Base-by-base conservation (phyloP, 2,113 vertebrate genomes). In the Morone chrysops region DNA sequence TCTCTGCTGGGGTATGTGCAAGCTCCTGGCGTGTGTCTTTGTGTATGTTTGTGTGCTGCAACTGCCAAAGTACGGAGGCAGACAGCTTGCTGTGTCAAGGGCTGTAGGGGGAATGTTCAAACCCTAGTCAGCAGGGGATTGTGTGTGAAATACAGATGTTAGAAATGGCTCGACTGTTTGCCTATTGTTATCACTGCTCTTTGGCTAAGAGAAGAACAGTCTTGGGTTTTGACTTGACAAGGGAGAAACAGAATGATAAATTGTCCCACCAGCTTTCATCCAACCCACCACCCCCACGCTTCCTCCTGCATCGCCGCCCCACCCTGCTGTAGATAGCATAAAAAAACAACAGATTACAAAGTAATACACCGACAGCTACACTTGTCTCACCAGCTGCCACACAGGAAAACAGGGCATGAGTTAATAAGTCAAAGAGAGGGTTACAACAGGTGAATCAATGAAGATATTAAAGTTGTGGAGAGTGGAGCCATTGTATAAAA, bases 211-310 rank as follows among this genome's bases (percentile, higher is more conserved):
- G 83, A 75, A 77, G 82, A 90, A 78, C 81, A 87, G 84, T 80
- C 84, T 80, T 61, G 73, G 82, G 77, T 84, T 90, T 87, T 91
- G 86, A 88, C 87, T 90, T 92, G 93, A 94, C 87, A 92, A 85
- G 85, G 85, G 90, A 90, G 84, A 90, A 92, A 87, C 84, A 78
- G 86, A 92, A 93, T 92, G 92, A 94, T 92, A 86, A 90, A 94
- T 94, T 87, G 89, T 89, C 83, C 86, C 82, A 87, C 78, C 80
- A 88, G 87, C 81, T 90, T 92, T 92, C 85, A 87, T 87, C 79
- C 80, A 73, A 72, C 60, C 63, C 70, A 36, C 79, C 71, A 1
- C 84, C 77, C 70, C 68, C 36, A 31, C 17, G 8, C 47, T 12
- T n/a, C 67, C 31, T 57, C 56, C 0, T 31, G 6, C 62, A 47